Evolutionary conservation across 2,113 vertebrate genomes (phyloP).

Genomic region (Cyprinodon variegatus): DNA sequence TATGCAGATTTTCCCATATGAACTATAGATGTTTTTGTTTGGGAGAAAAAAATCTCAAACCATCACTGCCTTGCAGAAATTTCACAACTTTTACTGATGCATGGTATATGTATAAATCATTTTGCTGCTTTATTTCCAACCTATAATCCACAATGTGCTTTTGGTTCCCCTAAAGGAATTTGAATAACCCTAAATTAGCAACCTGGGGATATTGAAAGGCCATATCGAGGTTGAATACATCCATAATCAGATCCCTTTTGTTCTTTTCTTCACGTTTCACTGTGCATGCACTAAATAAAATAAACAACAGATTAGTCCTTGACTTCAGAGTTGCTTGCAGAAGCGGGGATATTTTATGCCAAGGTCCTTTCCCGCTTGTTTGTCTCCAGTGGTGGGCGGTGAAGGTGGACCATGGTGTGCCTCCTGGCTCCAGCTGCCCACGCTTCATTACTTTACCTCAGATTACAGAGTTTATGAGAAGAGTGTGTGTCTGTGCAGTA

Average conservation of each 20-base stretch:
- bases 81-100: background rate
- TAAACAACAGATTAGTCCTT: background rate
- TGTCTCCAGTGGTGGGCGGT: conserved; percentile 2
- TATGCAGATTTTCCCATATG: background rate
- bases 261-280: background rate
- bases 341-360: background rate
- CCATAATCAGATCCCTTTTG: background rate
- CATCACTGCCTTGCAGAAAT: background rate
- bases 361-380: background rate
- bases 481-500: background rate
- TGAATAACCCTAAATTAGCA: background rate
- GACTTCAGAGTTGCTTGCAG: background rate
- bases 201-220: background rate
- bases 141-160: background rate
- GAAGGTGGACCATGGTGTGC: conserved; percentile 5
- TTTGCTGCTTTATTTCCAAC: background rate
- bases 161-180: background rate
- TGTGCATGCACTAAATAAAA: background rate
- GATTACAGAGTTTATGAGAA: background rate
- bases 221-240: background rate
- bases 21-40: background rate
- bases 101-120: background rate
- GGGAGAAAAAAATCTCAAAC: background rate
- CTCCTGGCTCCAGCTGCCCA: conserved; percentile 1
- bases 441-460: background rate